Evolutionary conservation across 2,888 invertebrate species (phyloP), one percentile per base, ranked within the genome.

Genomic region (Coelinius sp.): DNA sequence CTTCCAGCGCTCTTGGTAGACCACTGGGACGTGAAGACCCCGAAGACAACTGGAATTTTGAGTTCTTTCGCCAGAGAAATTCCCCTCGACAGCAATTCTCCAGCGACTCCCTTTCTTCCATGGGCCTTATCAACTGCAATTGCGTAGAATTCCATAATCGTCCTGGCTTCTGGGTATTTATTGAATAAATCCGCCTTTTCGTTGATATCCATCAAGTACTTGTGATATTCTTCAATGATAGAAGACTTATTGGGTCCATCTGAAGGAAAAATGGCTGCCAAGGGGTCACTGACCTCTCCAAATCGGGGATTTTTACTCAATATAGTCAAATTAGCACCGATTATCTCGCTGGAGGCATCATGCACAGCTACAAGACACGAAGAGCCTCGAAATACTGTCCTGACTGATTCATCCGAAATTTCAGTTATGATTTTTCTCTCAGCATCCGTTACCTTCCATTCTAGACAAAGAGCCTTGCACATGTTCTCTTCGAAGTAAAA

Each of bases 401-500:
- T 52, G n/a, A 78, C 69, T 25, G 80, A 27, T 0, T 46, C 49
- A 6, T 80, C 78, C 20, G 81, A 76, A 62, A 81, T 81, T 5
- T 69, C 72, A 7, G 75, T 68, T n/a, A 81, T 79, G 0, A 68
- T 46, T 14, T 70, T 63, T 12, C 63, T 65, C 3, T 80, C 77
- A 1, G 73, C 74, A 0, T 73, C 49, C 0, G 70, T 66, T 2
- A 77, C 69, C 6, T 17, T 5, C 0, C 41, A 64, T 8, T 53
- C 63, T 3, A 67, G 62, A 25, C 73, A 68, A 4, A 83, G 59
- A 52, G 79, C 76, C 27, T 69, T 75, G 10, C 79, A 53, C 38
- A 83, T 77, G 0, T 74, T 78, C 71, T 83, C 83, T 8, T 83
- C 81, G 38, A 77, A 77, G 56, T 82, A 75, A 25, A 80, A 83